Evolutionary conservation across 2,797 vertebrate species (phyloP).

Genomic region (Anableps anableps): DNA sequence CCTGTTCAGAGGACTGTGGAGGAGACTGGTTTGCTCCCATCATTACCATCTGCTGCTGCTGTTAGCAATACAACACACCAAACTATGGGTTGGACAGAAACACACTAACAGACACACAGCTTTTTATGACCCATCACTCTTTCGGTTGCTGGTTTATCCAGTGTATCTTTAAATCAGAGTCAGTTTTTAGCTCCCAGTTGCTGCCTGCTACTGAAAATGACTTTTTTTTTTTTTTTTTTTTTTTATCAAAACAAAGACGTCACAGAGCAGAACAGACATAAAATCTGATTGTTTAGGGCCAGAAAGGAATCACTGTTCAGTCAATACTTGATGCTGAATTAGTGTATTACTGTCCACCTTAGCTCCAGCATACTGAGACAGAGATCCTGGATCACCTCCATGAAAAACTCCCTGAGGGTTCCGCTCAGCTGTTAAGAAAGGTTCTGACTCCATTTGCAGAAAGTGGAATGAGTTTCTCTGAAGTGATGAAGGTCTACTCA

Average conservation of each 20-base stretch:
- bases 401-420: no score
- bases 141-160: slow-evolving; percentile 25
- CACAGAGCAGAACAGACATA: not conserved
- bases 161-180: slow-evolving; percentile 13
- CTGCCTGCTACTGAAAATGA: not conserved
- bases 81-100: slow-evolving; percentile 65
- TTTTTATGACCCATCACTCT: not conserved
- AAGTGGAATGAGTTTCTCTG: no score
- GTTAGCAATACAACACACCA: slow-evolving; percentile 72
- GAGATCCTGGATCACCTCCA: no score
- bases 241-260: not conserved
- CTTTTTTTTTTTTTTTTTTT: no score
- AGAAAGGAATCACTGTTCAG: not conserved
- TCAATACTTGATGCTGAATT: no score
- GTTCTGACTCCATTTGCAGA: no score
- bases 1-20: slow-evolving; percentile 62
- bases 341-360: no score
- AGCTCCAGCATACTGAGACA: no score
- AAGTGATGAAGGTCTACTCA: no score
- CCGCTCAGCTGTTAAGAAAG: no score
- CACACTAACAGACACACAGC: slow-evolving; percentile 41
- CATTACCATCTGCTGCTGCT: slow-evolving; percentile 74
- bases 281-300: not conserved
- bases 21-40: slow-evolving; percentile 1
- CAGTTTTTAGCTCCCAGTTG: no score